Evolutionary conservation across 2,113 vertebrate species (phyloP).

Genomic region (Scopus umbretta): DNA sequence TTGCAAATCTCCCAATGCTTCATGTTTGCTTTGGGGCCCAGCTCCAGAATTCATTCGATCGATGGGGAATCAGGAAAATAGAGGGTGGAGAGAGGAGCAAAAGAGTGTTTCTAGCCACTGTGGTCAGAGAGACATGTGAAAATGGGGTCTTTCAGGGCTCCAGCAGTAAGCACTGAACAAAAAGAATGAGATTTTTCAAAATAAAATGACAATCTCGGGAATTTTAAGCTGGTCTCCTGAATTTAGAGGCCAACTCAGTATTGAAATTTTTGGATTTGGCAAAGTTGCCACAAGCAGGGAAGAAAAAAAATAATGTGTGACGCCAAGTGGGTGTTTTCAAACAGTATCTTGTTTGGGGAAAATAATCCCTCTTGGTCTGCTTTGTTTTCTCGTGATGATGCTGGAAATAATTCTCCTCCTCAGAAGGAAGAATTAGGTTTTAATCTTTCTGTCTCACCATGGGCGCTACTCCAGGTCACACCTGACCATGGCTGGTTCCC

Average conservation of each 20-base stretch:
- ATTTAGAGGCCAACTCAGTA: neutral
- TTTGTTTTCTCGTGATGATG: neutral
- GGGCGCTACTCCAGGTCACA: rapidly evolving
- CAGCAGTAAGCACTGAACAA: neutral
- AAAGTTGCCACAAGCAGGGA: neutral
- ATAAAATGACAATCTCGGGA: neutral
- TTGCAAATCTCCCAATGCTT: neutral
- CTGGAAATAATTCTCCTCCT: neutral
- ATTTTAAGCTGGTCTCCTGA: neutral
- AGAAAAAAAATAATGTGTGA: neutral
- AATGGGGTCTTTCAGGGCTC: neutral
- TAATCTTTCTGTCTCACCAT: neutral
- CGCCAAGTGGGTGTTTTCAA: conserved; percentile 46
- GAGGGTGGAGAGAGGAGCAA: neutral
- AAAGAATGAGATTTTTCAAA: neutral
- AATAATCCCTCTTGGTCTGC: conserved; percentile 8
- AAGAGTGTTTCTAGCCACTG: neutral
- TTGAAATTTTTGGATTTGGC: neutral
- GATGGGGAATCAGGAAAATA: neutral
- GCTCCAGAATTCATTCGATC: neutral
- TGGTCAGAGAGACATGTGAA: rapidly evolving
- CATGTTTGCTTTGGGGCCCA: neutral
- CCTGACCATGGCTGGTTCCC: neutral
- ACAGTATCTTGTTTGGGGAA: conserved; percentile 31
- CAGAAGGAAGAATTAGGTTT: neutral